A percentile compares a stretch with the other conserved stretches of the same genome.
phyloP scores from a whole-genome alignment of 2,113 vertebrate species.

The Serilophus lunatus region DNA sequence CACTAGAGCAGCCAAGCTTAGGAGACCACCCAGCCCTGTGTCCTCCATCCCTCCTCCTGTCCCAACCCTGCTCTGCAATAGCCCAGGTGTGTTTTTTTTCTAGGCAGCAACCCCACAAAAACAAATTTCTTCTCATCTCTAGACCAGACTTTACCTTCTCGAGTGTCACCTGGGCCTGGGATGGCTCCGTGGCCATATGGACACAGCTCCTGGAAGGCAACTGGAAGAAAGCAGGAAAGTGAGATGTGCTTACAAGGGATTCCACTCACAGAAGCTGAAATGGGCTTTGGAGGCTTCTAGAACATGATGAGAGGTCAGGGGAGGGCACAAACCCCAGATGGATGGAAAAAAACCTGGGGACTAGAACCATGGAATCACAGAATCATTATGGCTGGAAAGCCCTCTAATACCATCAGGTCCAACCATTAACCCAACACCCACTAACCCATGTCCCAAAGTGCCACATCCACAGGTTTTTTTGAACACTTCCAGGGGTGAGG shows the following conservation, averaged over 20 bases:
- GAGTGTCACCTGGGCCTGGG: slow-evolving; percentile 76
- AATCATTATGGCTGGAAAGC: background rate
- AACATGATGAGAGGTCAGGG: background rate
- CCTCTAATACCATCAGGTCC: too few relatives aligned
- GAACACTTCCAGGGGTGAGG: too few relatives aligned
- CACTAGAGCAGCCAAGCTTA: background rate
- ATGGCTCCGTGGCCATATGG: slow-evolving; percentile 87
- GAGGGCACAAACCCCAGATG: background rate
- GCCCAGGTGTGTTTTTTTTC: background rate
- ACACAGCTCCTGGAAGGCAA: slow-evolving; percentile 84
- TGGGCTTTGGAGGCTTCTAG: background rate
- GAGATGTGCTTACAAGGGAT: background rate
- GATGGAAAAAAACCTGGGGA: background rate
- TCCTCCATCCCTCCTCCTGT: background rate
- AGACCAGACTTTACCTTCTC: slow-evolving; percentile 79
- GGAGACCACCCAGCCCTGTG: background rate
- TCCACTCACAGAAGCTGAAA: background rate
- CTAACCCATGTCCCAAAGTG: background rate
- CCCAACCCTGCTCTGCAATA: background rate
- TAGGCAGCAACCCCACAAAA: accelerated
- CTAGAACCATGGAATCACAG: background rate
- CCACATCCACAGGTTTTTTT: background rate
- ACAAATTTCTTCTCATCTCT: background rate
- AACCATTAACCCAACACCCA: background rate
- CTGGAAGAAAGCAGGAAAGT: slow-evolving; percentile 49